phyloP scores from a whole-genome alignment of 30 jellyfish, hydroid and myxozoan species.

The Pseudorhiza aurosa region DNA sequence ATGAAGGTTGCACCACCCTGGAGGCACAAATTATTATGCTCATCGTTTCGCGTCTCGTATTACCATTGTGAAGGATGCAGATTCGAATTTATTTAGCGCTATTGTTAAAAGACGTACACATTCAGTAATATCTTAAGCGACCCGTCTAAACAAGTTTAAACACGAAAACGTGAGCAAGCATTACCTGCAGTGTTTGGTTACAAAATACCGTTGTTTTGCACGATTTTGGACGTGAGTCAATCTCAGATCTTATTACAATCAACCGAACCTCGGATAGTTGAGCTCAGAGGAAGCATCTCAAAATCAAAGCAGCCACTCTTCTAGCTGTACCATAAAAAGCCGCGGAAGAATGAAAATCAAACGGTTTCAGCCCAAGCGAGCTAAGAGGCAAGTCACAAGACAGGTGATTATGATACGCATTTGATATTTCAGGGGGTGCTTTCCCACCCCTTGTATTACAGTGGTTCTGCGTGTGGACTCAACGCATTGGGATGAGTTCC shows the following conservation, averaged over 20 bases:
- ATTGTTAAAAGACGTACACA: not conserved
- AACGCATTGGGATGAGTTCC: no score
- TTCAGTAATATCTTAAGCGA: not conserved
- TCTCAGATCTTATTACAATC: not conserved
- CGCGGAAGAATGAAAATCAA: slow-evolving; percentile 6
- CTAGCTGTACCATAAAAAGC: no score
- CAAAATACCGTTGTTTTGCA: slow-evolving; percentile 5
- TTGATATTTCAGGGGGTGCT: no score
- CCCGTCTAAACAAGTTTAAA: not conserved
- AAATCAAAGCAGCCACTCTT: not conserved
- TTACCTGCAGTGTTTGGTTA: slow-evolving; percentile 43
- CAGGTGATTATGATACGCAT: slow-evolving; percentile 3
- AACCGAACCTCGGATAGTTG: not conserved
- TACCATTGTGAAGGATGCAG: not conserved
- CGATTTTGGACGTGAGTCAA: slow-evolving; percentile 20
- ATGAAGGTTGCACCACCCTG: no score
- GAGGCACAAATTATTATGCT: not conserved
- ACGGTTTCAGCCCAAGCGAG: not conserved
- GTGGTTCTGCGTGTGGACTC: no score
- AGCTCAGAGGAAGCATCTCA: not conserved
- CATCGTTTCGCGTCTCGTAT: slow-evolving; percentile 1
- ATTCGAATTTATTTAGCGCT: not conserved
- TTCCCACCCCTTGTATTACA: no score
- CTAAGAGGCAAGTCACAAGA: not conserved
- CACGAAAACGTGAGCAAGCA: slow-evolving; percentile 14